Conservation (phyloP, 2,113 vertebrate species). For the Apeltes quadracus region DNA sequence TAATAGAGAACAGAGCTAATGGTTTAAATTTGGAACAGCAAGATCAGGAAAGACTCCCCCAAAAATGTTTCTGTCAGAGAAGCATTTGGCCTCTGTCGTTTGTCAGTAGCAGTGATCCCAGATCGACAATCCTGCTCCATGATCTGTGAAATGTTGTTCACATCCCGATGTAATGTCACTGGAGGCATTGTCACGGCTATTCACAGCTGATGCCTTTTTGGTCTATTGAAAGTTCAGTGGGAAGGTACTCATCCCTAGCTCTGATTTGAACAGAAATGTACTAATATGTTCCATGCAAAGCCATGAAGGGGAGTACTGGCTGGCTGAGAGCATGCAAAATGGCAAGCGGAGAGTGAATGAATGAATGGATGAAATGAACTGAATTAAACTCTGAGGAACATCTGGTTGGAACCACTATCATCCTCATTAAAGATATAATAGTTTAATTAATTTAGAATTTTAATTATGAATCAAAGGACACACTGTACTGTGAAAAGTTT, state of each 20-base stretch:
- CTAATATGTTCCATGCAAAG: slow-evolving; percentile 49
- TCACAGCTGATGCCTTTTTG: slow-evolving; percentile 58
- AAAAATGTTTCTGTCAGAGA: slow-evolving; percentile 16
- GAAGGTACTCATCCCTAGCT: slow-evolving; percentile 33
- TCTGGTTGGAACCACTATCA: neutral
- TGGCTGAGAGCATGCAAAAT: slow-evolving; percentile 18
- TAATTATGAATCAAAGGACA: neutral
- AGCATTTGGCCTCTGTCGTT: slow-evolving; percentile 22
- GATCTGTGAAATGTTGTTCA: slow-evolving; percentile 61
- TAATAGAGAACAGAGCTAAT: slow-evolving; percentile 14
- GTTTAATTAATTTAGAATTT: neutral
- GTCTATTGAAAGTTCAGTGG: slow-evolving; percentile 60
- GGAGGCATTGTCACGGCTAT: slow-evolving; percentile 46
- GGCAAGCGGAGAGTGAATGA: neutral
- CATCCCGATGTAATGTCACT: slow-evolving; percentile 54
- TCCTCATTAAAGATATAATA: neutral
- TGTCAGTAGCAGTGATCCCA: slow-evolving; percentile 42
- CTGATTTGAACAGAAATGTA: slow-evolving; percentile 31
- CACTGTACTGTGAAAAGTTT: neutral
- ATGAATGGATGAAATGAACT: slow-evolving; percentile 12
- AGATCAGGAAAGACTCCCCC: neutral
- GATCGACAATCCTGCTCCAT: slow-evolving; percentile 41
- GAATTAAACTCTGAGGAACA: neutral
- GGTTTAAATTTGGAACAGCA: slow-evolving; percentile 15
- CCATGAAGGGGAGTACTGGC: slow-evolving; percentile 50